Conservation (phyloP, 2,888 invertebrate species). For the Cenopis cana region DNA sequence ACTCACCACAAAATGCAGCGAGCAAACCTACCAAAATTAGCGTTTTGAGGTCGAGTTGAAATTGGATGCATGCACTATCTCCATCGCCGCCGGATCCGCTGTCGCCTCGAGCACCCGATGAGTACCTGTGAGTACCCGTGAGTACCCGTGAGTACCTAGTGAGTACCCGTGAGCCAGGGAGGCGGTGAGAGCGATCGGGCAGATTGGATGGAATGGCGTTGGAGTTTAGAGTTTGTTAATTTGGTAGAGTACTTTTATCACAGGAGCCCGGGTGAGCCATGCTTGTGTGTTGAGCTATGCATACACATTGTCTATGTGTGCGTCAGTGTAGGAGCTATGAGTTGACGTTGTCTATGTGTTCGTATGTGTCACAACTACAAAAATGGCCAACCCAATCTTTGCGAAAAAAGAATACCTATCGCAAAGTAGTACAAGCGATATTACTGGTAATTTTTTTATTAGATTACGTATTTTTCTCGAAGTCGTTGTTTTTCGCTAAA, state of each 20-base stretch:
- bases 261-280: no score
- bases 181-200: slow-evolving; percentile 6
- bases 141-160: slow-evolving; percentile 45
- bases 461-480: no score
- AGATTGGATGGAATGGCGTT: slow-evolving; percentile 5
- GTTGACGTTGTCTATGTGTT: no score
- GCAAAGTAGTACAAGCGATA: not conserved
- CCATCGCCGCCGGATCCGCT: slow-evolving; percentile 51
- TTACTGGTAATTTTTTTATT: no score
- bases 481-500: no score
- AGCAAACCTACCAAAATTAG: slow-evolving; percentile 40
- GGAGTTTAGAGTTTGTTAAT: not conserved
- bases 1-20: slow-evolving; percentile 33
- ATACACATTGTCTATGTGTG: no score
- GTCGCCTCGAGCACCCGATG: slow-evolving; percentile 46
- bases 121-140: slow-evolving; percentile 28
- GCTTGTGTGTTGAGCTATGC: no score
- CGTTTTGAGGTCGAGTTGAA: slow-evolving; percentile 44
- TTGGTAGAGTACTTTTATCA: no score
- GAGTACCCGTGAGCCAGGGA: slow-evolving; percentile 44
- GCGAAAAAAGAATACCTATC: not conserved
- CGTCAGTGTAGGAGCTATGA: no score
- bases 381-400: no score
- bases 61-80: slow-evolving; percentile 69
- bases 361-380: no score